Evolutionary conservation across 2,113 vertebrate species (phyloP), one percentile per base, ranked within the genome.

Genomic region (Galbula dea): DNA sequence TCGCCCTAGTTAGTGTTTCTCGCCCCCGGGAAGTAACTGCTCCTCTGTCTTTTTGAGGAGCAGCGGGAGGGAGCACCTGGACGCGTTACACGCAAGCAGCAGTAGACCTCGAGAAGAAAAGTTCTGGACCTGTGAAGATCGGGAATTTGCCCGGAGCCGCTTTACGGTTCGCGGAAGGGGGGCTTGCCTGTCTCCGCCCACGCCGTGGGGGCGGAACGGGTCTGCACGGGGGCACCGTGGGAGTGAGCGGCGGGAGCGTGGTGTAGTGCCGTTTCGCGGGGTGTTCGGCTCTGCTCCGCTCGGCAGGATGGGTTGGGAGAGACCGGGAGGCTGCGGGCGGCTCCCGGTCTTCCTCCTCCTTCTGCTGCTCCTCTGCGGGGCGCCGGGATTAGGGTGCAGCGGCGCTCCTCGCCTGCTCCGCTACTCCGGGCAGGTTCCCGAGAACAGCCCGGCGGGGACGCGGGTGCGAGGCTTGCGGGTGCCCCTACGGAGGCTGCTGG

Each of bases 391-490:
- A 55, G 36, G 24, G 4, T 18, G 18, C 71, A 29, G 61, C 5
- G 43, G 6, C 29, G 43, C 11, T 4, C 32, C 55, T 11, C 27
- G 29, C 37, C 49, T 15, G 69, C 90, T 88, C 83, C 68, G 22
- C 45, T 88, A 93, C 58, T 59, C 51, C 32, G 96, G 94, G 49
- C 94, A 48, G 41, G 86, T 94, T 71, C 66, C 88, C 26, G 96
- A 92, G 88, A 89, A 92, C 92, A 84, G 90, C 90, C 94, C 92
- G 13, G 80, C 72, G 46, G 92, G 93, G 52, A 86, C 91, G 48
- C n/a, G 59, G 59, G 88, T 91, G 88, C 82, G 62, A 26, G 88
- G 93, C 20, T 69, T 86, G 79, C 39, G 43, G 67, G 76, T 92
- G 67, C 93, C 93, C 20, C 79, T 93, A 66, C 45, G 74, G 32